Evolutionary conservation across 2,888 invertebrate species (phyloP), one percentile per base, ranked within the genome.

Genomic region (Drosophila subsilvestris): DNA sequence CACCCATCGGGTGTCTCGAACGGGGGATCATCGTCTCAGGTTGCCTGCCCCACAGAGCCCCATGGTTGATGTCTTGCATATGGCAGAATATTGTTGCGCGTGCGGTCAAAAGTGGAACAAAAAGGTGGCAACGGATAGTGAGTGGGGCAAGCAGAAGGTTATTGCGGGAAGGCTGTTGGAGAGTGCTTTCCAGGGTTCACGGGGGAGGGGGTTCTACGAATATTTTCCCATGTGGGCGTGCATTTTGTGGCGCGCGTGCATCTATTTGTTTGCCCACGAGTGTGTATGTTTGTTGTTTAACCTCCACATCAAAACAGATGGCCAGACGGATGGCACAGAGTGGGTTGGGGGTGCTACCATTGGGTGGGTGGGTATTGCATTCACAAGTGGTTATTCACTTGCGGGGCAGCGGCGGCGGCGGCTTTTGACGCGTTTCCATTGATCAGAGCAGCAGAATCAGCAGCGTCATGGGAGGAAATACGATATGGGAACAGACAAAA

Each of bases 21-120:
- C 54, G 54, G 62, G n/a, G 7, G 7, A n/a, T 37, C n/a, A 70
- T 67, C 70, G 66, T 72, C 80, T 77, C 75, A 59, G 63, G 65
- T 79, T 81, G 73, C 86, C 78, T 54, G 37, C 37, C 37, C 14
- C 37, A 37, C 70, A 65, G 48, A 61, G 67, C 61, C 74, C 2
- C 37, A 37, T 37, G 37, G 37, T n/a, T 37, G 83, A 84, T 76
- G 88, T 70, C 75, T 87, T 82, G 80, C 83, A 84, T 87, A 82
- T 84, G 83, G 83, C 72, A 71, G 72, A 71, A 75, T 76, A 82
- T 75, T 44, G 72, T 70, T 78, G 82, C 83, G 87, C 88, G 87
- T 84, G 83, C 82, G 81, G 86, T 76, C 79, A 76, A 62, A 73
- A 81, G 59, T 77, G 68, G 85, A 67, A 63, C 56, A 69, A 50